A percentile compares a stretch with the other conserved stretches of the same genome.
These are phyloP conservation scores for Coilia nasus DNA, from an alignment of 2,797 vertebrate genomes.

Conservation along the genomic window DNA sequence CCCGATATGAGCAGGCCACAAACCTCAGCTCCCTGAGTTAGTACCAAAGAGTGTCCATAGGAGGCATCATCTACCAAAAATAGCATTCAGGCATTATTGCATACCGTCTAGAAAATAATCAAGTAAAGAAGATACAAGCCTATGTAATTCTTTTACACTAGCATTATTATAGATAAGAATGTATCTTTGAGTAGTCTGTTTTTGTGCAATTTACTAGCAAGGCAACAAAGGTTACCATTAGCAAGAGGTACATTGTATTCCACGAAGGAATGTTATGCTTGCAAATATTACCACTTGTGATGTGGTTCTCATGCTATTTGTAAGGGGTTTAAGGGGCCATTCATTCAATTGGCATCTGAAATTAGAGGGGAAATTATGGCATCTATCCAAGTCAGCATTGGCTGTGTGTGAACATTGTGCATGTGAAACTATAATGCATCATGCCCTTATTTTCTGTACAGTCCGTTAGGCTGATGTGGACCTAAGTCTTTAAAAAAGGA, in stretches of 20 bases:
- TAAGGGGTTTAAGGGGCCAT: slow-evolving; percentile 14
- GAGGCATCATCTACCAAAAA: slow-evolving; percentile 62
- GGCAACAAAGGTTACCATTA: slow-evolving; percentile 58
- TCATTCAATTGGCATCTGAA: slow-evolving; percentile 24
- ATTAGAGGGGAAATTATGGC: slow-evolving; percentile 25
- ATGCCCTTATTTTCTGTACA: slow-evolving; percentile 38
- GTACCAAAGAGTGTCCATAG: slow-evolving; percentile 71
- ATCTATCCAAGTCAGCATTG: slow-evolving; percentile 26
- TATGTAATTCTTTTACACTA: slow-evolving; percentile 59
- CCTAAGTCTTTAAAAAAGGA: neutral
- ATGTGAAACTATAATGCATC: slow-evolving; percentile 11
- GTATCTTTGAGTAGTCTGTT: slow-evolving; percentile 59
- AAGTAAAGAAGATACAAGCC: slow-evolving; percentile 57
- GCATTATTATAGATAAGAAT: slow-evolving; percentile 60
- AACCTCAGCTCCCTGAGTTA: slow-evolving; percentile 83
- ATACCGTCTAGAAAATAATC: slow-evolving; percentile 57
- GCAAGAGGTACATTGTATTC: slow-evolving; percentile 62
- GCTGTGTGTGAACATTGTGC: slow-evolving; percentile 32
- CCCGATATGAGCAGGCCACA: slow-evolving; percentile 60
- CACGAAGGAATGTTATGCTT: slow-evolving; percentile 47
- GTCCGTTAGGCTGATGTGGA: slow-evolving; percentile 22
- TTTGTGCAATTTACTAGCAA: slow-evolving; percentile 69
- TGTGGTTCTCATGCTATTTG: slow-evolving; percentile 47
- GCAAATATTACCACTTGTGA: slow-evolving; percentile 35
- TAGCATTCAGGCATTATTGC: slow-evolving; percentile 59